Evolutionary conservation across 2,888 invertebrate genomes (phyloP).

Genomic region (Lacanobia oleracea): DNA sequence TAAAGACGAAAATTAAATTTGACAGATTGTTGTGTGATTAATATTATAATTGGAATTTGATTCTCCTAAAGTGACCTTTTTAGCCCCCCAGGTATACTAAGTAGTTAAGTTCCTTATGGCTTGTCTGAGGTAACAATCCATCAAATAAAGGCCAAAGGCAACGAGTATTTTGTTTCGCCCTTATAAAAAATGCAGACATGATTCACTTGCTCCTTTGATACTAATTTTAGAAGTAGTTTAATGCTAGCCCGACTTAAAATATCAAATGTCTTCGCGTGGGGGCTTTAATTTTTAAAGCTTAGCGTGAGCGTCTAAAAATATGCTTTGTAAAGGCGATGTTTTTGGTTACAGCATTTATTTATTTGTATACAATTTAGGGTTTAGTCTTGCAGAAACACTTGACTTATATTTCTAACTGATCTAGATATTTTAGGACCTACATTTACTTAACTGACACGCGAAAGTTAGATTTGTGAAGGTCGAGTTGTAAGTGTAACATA

Average conservation of each 20-base stretch:
- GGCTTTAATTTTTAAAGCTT: conserved; percentile 26
- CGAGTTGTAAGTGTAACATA: neutral
- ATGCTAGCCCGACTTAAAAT: conserved; percentile 27
- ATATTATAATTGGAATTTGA: too few relatives aligned
- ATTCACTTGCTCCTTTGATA: conserved; percentile 11
- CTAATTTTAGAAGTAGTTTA: conserved; percentile 38
- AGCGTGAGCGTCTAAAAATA: conserved; percentile 31
- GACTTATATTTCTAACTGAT: conserved; percentile 3
- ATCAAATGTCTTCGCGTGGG: conserved; percentile 50
- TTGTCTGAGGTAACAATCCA: conserved; percentile 16
- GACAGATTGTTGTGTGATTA: too few relatives aligned
- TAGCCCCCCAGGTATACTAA: conserved; percentile 12
- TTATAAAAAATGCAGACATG: neutral
- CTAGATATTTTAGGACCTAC: conserved; percentile 12
- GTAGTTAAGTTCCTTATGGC: conserved; percentile 1
- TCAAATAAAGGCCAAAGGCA: conserved; percentile 16
- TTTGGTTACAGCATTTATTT: neutral
- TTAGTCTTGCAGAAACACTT: neutral
- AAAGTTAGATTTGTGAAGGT: conserved; percentile 41
- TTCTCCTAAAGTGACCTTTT: too few relatives aligned
- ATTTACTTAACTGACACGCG: conserved; percentile 35
- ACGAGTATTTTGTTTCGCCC: conserved; percentile 4
- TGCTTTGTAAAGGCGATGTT: neutral
- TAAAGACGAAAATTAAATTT: too few relatives aligned
- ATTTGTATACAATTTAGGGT: neutral